A percentile compares a stretch with the other conserved stretches of the same genome.
Conservation (phyloP, 1,140 invertebrate species). For the Pantala flavescens region DNA sequence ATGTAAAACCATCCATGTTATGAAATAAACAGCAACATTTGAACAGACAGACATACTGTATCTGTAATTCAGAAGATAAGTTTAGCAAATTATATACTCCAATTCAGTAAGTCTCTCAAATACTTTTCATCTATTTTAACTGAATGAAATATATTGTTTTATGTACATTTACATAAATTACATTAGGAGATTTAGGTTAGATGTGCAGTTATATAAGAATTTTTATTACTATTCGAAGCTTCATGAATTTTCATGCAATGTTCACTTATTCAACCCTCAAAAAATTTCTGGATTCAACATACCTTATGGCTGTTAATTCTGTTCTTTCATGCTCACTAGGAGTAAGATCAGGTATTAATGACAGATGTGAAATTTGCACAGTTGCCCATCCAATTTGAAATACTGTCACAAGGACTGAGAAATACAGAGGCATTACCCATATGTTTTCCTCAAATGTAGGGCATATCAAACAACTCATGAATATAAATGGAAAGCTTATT, state of each 20-base stretch:
- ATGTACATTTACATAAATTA: too few relatives aligned
- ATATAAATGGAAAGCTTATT: slow-evolving; percentile 72
- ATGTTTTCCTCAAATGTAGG: slow-evolving; percentile 33
- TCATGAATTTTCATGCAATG: too few relatives aligned
- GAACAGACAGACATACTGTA: slow-evolving; percentile 74
- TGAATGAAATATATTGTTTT: too few relatives aligned
- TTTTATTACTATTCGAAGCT: too few relatives aligned
- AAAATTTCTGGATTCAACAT: slow-evolving; percentile 18
- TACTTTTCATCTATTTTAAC: too few relatives aligned
- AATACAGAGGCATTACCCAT: slow-evolving; percentile 56
- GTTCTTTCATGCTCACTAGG: slow-evolving; percentile 53
- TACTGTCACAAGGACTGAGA: slow-evolving; percentile 61
- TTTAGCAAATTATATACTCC: slow-evolving; percentile 2
- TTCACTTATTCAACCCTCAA: too few relatives aligned
- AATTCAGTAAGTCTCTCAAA: not conserved
- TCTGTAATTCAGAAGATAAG: slow-evolving; percentile 35
- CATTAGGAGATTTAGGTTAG: too few relatives aligned
- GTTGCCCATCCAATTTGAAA: slow-evolving; percentile 88
- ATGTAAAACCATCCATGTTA: slow-evolving; percentile 60
- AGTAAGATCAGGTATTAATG: slow-evolving; percentile 73
- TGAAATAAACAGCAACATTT: slow-evolving; percentile 63
- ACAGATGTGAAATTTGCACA: slow-evolving; percentile 82
- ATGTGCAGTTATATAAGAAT: too few relatives aligned
- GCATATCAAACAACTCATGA: slow-evolving; percentile 53
- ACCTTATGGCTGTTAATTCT: slow-evolving; percentile 70